Conservation (phyloP, 2,888 invertebrate genomes). For the Podabrus alpinus region DNA sequence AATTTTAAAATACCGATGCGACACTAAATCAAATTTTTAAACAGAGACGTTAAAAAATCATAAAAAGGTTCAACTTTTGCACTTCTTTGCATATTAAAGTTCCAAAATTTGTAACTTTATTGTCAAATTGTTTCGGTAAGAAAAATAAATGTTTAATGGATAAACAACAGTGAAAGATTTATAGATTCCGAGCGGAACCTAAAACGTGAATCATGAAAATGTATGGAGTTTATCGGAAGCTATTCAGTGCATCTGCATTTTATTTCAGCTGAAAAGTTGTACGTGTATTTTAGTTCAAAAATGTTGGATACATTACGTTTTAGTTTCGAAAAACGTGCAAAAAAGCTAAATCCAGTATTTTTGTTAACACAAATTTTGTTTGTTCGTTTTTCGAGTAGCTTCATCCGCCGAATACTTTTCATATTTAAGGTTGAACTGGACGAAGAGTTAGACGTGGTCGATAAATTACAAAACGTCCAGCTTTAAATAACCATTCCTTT, state of each 20-base stretch:
- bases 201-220: slow-evolving; percentile 30
- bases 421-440: background rate
- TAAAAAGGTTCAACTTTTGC: background rate
- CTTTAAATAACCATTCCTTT: background rate
- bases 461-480: background rate
- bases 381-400: background rate
- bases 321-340: background rate
- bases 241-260: slow-evolving; percentile 23
- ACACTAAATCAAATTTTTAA: background rate
- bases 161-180: slow-evolving; percentile 34
- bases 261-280: slow-evolving; percentile 9
- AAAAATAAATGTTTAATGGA: slow-evolving; percentile 34
- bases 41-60: background rate
- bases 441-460: background rate
- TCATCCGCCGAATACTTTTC: background rate
- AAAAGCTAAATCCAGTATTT: background rate
- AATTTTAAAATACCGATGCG: background rate
- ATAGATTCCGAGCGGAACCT: slow-evolving; percentile 29
- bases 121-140: background rate
- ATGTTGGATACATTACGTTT: background rate
- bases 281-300: background rate
- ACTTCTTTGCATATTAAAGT: background rate
- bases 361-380: background rate
- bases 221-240: slow-evolving; percentile 27
- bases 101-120: background rate